These are phyloP conservation scores for Helicoverpa armigera DNA, from an alignment of 1,140 invertebrate species.

Conservation along the genomic window DNA sequence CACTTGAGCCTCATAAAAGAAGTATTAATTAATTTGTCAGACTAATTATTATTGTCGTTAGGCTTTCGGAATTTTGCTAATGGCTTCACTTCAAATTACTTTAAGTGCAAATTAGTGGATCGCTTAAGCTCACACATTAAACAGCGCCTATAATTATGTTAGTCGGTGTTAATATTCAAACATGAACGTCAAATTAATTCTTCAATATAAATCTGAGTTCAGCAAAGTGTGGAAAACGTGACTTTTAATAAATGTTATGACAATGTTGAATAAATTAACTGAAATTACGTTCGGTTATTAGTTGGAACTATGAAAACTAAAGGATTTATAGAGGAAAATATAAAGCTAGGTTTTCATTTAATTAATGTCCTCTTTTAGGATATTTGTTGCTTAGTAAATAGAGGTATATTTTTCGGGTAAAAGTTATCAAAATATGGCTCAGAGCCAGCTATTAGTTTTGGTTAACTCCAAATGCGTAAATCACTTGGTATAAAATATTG, in stretches of 20 bases:
- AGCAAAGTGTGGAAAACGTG: conserved; percentile 30
- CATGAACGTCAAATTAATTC: conserved; percentile 37
- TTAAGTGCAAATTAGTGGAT: conserved; percentile 17
- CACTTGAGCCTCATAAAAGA: neutral
- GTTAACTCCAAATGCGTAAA: neutral
- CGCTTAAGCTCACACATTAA: conserved; percentile 11
- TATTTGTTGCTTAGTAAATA: conserved; percentile 4
- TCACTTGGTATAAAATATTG: conserved; percentile 12
- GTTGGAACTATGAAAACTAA: neutral
- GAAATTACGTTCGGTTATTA: conserved; percentile 19
- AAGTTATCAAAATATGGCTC: conserved; percentile 27
- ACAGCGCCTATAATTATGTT: conserved; percentile 8
- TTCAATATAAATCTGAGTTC: conserved; percentile 29
- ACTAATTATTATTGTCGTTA: conserved; percentile 2
- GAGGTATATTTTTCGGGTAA: conserved; percentile 1
- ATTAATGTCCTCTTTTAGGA: neutral
- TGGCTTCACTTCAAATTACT: neutral
- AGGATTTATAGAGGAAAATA: neutral
- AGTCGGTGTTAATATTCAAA: conserved; percentile 28
- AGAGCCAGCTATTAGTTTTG: conserved; percentile 15
- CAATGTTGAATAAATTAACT: conserved; percentile 4
- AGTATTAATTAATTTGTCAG: neutral
- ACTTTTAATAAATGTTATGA: conserved; percentile 23
- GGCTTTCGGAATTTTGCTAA: neutral
- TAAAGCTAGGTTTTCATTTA: neutral